These are phyloP conservation scores for Apodemus agrarius DNA, from an alignment of 2,797 vertebrate genomes.

Conservation along the genomic window DNA sequence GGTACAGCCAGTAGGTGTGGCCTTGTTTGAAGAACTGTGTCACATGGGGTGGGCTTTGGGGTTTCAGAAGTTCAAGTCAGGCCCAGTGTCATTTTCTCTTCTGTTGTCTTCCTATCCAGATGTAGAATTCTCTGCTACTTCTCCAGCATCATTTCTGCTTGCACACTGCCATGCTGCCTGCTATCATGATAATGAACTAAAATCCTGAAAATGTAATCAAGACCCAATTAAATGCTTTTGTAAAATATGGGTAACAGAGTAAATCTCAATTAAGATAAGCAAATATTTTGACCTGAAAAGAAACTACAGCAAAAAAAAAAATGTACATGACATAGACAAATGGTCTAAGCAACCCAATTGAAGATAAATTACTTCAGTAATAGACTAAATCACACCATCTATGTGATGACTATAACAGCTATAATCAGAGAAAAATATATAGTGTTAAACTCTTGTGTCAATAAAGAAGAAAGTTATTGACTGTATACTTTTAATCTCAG, in stretches of 20 bases:
- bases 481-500: not conserved
- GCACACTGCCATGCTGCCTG: not conserved
- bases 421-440: not conserved
- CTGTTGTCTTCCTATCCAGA: not conserved
- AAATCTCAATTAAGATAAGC: not conserved
- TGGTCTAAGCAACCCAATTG: not conserved
- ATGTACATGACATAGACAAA: not conserved
- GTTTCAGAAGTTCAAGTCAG: not conserved
- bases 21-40: not conserved
- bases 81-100: not conserved
- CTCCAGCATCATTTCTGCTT: not conserved
- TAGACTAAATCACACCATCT: not conserved
- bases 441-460: not conserved
- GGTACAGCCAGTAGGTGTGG: not conserved
- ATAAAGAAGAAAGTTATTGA: conserved; percentile 30
- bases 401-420: not conserved
- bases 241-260: not conserved
- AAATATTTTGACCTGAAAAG: conserved; percentile 45
- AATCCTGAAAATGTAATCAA: not conserved
- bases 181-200: not conserved
- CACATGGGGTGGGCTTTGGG: not conserved
- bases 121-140: not conserved
- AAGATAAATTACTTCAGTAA: not conserved
- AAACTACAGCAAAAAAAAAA: conserved; percentile 6
- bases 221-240: not conserved